Evolutionary conservation across 2,113 vertebrate genomes (phyloP).

Genomic region (Strix uralensis): DNA sequence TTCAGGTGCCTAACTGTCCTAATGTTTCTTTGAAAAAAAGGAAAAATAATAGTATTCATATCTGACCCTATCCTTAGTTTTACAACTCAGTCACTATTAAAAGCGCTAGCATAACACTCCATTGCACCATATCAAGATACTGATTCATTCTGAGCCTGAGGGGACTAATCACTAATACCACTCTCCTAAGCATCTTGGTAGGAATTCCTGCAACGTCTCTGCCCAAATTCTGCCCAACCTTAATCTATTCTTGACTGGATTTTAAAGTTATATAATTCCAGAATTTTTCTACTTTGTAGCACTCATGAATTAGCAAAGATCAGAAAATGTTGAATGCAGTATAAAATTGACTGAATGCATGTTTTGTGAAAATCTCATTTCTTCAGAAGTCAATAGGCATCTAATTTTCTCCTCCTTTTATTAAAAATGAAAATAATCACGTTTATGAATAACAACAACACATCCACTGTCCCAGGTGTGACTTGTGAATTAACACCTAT

Average conservation of each 20-base stretch:
- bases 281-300: background rate
- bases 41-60: background rate
- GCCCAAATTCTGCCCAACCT: background rate
- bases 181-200: background rate
- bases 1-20: background rate
- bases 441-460: background rate
- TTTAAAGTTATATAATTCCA: background rate
- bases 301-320: background rate
- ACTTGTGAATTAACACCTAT: conserved; percentile 29
- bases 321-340: background rate
- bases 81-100: background rate
- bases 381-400: background rate
- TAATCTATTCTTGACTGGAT: background rate
- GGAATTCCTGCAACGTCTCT: background rate
- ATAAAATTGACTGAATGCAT: background rate
- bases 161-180: background rate
- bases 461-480: background rate
- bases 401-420: background rate
- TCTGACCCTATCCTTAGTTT: background rate
- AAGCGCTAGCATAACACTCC: background rate
- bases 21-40: background rate
- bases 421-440: background rate
- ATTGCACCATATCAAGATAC: background rate
- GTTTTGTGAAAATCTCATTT: background rate
- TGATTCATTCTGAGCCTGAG: background rate